Base-by-base conservation (phyloP, 2,113 vertebrate species). In the Ancistrus triradiatus region DNA sequence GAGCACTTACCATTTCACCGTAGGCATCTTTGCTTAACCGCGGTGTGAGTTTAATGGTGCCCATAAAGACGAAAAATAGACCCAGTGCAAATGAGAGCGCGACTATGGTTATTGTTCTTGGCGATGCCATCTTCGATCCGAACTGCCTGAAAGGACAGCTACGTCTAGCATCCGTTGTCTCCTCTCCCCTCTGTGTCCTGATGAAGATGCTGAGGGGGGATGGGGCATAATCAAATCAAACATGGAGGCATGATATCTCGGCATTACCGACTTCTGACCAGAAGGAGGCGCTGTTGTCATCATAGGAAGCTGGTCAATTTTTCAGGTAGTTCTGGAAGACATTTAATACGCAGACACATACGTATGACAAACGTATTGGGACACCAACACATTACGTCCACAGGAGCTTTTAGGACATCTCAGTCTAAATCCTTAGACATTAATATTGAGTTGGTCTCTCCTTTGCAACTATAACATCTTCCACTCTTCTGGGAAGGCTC, bases 21-120 rank as follows among this genome's bases (percentile, higher is more conserved):
- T 97, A 94, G 2, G 96, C 93, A 72, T 96, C 94, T 82, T 93
- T 97, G 88, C 93, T 98, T 71, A 98, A 90, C 51, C 94, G 88
- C 2, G 96, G 95, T 1, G 95, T 96, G 77, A 98, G 86, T 65
- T 98, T 98, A 78, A 98, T 95, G 64, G 96, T 95, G 11, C 94
- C 96, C 96, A 98, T 98, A 18, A 98, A 98, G 48, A 98, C 92
- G 47, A 98, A 98, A 77, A 98, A 98, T 25, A 98, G 87, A 43
- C 95, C 96, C 63, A 98, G 78, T 40, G 95, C 94, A 56, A 97
- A 90, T 0, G 94, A 98, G 13, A 98, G 93, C 53, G 92, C 91
- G 33, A 97, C 83, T 8, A 97, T 93, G 50, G 95, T 97, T 71
- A 98, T 10, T 19, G 94, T 96, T 83, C 94, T 87, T 31, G 94